Evolutionary conservation across 1,140 invertebrate species (phyloP).

Genomic region (Caerostris darwini): DNA sequence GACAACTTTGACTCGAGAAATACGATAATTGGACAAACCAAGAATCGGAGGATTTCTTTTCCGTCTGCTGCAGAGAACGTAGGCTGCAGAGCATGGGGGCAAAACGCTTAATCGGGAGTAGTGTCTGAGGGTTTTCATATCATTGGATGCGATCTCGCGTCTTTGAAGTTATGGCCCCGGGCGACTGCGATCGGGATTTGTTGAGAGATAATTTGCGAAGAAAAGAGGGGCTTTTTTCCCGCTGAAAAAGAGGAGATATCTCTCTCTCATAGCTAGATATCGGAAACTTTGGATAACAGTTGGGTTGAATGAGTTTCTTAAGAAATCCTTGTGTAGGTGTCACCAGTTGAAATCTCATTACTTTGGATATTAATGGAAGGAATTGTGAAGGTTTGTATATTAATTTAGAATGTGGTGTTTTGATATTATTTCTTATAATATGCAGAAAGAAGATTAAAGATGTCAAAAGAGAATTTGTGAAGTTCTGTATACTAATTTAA

Average conservation of each 20-base stretch:
- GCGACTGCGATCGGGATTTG: not conserved
- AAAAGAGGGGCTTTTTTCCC: not conserved
- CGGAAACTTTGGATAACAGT: not conserved
- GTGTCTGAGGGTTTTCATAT: slow-evolving; percentile 35
- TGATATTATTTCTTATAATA: no score
- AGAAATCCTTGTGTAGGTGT: no score
- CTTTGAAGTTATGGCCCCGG: not conserved
- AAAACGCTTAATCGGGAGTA: not conserved
- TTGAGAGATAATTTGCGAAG: not conserved
- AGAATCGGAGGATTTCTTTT: slow-evolving; percentile 37
- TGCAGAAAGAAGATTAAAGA: no score
- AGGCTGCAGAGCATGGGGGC: not conserved
- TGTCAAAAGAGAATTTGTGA: no score
- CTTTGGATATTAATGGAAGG: no score
- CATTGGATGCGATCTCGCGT: not conserved
- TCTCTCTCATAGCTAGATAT: not conserved
- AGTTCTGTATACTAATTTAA: no score
- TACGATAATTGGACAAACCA: slow-evolving; percentile 40
- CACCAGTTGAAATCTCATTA: no score
- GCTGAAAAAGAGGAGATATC: not conserved
- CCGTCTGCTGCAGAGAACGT: not conserved
- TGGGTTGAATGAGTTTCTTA: not conserved
- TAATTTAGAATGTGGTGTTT: no score
- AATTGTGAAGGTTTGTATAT: no score
- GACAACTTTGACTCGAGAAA: slow-evolving; percentile 48